Evolutionary conservation across 2,797 vertebrate species (phyloP).

Genomic region (Falco peregrinus): DNA sequence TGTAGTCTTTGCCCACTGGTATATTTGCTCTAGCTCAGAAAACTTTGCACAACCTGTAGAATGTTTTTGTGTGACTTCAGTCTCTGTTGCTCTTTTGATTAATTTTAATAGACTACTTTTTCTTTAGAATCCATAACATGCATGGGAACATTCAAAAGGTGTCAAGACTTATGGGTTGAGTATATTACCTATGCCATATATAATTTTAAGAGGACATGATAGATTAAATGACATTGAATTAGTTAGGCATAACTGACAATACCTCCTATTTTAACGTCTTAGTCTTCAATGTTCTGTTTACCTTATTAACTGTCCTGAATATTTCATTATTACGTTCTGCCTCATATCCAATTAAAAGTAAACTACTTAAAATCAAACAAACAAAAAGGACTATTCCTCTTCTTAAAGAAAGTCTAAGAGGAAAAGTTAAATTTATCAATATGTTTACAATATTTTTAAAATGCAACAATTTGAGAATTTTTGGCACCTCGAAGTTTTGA

Average conservation of each 20-base stretch:
- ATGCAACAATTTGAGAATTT: neutral
- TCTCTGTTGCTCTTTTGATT: neutral
- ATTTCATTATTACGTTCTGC: neutral
- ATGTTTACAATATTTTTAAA: neutral
- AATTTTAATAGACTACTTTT: neutral
- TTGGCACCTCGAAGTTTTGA: neutral
- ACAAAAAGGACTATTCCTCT: neutral
- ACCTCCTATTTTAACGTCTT: neutral
- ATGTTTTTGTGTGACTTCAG: neutral
- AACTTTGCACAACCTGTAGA: neutral
- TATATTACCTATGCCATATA: neutral
- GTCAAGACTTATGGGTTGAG: neutral
- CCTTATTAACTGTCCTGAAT: neutral
- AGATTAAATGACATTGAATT: neutral
- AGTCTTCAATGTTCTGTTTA: neutral
- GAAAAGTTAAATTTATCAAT: neutral
- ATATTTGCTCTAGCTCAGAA: neutral
- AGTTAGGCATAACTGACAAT: neutral
- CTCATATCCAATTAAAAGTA: neutral
- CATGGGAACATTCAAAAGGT: neutral
- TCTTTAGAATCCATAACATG: neutral
- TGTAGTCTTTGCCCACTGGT: neutral
- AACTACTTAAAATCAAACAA: neutral
- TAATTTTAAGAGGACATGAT: neutral
- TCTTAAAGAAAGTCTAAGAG: neutral